Conservation (phyloP, 1,140 invertebrate species). For the Hirudo medicinalis region DNA sequence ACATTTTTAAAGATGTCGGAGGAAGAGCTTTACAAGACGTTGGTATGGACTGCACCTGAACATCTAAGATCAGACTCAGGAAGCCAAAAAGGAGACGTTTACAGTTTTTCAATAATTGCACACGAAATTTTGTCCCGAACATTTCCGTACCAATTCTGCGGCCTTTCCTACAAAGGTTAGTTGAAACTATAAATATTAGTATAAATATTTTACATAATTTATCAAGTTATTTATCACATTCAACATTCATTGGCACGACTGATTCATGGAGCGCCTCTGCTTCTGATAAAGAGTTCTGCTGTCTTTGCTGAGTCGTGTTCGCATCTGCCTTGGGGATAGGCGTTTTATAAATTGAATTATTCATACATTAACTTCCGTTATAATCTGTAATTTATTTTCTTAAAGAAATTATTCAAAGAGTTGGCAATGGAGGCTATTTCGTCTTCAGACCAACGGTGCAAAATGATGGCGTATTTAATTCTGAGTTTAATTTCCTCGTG, state of each 20-base stretch:
- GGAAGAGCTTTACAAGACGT: neutral
- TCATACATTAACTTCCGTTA: too few species aligned
- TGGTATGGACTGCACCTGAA: slow-evolving; percentile 38
- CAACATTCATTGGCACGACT: too few species aligned
- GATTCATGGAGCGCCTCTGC: too few species aligned
- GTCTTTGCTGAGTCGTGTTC: too few species aligned
- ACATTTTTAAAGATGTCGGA: too few species aligned
- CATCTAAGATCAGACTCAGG: slow-evolving; percentile 13
- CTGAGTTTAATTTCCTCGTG: slow-evolving; percentile 25
- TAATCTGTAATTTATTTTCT: too few species aligned
- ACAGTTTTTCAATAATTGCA: slow-evolving; percentile 20
- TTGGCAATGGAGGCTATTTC: slow-evolving; percentile 16
- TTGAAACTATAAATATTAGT: neutral
- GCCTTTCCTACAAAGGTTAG: slow-evolving; percentile 15
- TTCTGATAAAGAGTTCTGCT: too few species aligned
- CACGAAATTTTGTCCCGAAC: slow-evolving; percentile 15
- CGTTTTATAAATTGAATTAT: too few species aligned
- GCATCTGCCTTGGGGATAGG: too few species aligned
- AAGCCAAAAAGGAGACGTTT: slow-evolving; percentile 21
- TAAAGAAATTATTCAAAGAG: slow-evolving; percentile 15
- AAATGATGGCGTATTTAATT: neutral
- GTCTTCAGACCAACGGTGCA: slow-evolving; percentile 12
- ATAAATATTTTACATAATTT: too few species aligned
- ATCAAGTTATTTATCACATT: too few species aligned
- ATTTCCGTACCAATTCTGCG: slow-evolving; percentile 12